Conservation (phyloP, 1,140 invertebrate species). For the Harpegnathos saltator region DNA sequence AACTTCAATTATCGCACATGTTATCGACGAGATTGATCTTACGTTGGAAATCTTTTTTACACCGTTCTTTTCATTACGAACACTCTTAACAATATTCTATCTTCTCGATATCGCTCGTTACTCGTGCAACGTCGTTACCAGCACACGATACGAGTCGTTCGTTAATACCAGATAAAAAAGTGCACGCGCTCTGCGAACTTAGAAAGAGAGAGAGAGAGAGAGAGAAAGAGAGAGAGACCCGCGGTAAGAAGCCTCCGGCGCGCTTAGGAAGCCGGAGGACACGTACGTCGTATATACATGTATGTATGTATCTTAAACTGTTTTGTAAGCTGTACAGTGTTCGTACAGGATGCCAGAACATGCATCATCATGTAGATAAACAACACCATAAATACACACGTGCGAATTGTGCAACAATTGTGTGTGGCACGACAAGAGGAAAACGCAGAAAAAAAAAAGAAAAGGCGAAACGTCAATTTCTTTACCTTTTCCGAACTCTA, state of each 20-base stretch:
- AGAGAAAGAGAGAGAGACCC: too few species aligned
- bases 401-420: background rate
- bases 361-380: constrained; percentile 47
- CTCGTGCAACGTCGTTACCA: background rate
- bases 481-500: constrained; percentile 1
- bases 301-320: background rate
- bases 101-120: background rate
- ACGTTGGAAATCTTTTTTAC: background rate
- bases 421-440: constrained; percentile 7
- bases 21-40: background rate
- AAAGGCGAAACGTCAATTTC: background rate
- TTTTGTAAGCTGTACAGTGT: constrained; percentile 24
- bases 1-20: constrained; percentile 15
- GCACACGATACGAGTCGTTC: constrained; percentile 7
- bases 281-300: background rate
- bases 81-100: background rate
- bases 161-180: background rate
- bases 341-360: constrained; percentile 9
- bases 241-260: background rate
- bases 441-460: background rate
- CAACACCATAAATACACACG: constrained; percentile 30
- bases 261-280: background rate
- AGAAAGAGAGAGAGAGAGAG: too few species aligned
- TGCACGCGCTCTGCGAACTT: constrained; percentile 6
- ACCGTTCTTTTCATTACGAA: background rate